Base-by-base conservation (phyloP, 2,797 vertebrate species). In the Cetoscarus ocellatus region DNA sequence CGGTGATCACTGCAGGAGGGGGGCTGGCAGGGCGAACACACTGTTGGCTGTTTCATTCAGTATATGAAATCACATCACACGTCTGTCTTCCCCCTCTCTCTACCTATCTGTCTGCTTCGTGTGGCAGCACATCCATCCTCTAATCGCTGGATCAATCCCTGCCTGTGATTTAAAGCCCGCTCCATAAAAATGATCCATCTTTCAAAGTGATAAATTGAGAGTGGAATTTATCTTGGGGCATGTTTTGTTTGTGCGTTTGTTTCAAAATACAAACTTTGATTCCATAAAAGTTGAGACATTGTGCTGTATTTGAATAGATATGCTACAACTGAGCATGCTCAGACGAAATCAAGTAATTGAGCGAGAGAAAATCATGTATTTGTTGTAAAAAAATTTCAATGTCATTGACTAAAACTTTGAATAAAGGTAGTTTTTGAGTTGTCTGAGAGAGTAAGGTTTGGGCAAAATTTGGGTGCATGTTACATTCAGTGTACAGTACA, bases 1-100 rank as follows among this genome's bases (percentile, higher is more conserved):
- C 83, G 90, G 91, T 84, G 92, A 94, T 96, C 92, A 88, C 67
- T 53, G 78, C 67, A 53, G 72, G 85, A 82, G 85, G 90, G 85
- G 90, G 91, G 74, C 71, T 19, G 70, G 63, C 67, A 38, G 73
- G 61, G 71, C 17, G 79, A 70, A 54, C 66, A 54, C 81, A 67
- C 75, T 81, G 80, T 67, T 56, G 66, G 79, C 78, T 69, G 86
- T 81, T 90, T 93, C 88, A 83, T 82, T 89, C 77, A 86, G 48
- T 48, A 56, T 77, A 81, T 87, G 70, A 82, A 85, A 85, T 80
- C 43, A 60, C 68, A 80, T 82, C 83, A 76, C 85, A 79, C 71
- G 43, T 67, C 45, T 61, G n/a, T 60, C 13, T n/a, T 12, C 48
- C 43, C 51, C 35, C 18, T 44, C 49, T 36, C 36, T 43, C 45